Evolutionary conservation across 2,113 vertebrate genomes (phyloP).

Genomic region (Dromiciops gliroides): DNA sequence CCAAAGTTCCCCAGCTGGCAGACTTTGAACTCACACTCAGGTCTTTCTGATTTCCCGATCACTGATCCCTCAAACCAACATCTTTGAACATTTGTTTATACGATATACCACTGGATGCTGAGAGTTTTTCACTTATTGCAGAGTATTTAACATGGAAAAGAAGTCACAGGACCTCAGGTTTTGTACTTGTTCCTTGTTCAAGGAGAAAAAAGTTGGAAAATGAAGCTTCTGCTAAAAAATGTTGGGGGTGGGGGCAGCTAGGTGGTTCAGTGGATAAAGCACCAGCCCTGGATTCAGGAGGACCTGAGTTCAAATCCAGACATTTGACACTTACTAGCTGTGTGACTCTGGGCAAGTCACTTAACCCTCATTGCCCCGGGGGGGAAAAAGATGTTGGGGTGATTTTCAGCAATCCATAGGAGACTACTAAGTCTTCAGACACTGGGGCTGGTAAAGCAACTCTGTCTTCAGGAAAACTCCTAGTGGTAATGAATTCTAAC

Average conservation of each 20-base stretch:
- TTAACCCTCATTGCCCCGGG: too few relatives aligned
- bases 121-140: not conserved
- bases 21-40: not conserved
- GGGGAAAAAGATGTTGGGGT: not conserved
- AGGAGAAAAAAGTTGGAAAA: not conserved
- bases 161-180: not conserved
- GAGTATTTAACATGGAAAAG: constrained; percentile 1
- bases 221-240: not conserved
- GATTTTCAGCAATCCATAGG: not conserved
- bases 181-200: not conserved
- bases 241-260: too few relatives aligned
- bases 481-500: not conserved
- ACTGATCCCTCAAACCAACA: not conserved
- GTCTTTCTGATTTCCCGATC: not conserved
- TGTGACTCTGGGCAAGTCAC: too few relatives aligned
- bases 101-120: not conserved
- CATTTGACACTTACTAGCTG: too few relatives aligned
- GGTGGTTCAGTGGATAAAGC: too few relatives aligned
- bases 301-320: too few relatives aligned
- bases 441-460: not conserved
- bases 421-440: not conserved
- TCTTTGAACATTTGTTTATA: constrained; percentile 43
- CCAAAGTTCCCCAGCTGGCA: not conserved
- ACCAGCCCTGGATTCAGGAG: too few relatives aligned
- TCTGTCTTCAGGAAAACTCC: not conserved